Percentiles rank a stretch among this genome's conserved stretches.
Conservation (phyloP, 2,888 invertebrate genomes). For the Girardia tigrina region DNA sequence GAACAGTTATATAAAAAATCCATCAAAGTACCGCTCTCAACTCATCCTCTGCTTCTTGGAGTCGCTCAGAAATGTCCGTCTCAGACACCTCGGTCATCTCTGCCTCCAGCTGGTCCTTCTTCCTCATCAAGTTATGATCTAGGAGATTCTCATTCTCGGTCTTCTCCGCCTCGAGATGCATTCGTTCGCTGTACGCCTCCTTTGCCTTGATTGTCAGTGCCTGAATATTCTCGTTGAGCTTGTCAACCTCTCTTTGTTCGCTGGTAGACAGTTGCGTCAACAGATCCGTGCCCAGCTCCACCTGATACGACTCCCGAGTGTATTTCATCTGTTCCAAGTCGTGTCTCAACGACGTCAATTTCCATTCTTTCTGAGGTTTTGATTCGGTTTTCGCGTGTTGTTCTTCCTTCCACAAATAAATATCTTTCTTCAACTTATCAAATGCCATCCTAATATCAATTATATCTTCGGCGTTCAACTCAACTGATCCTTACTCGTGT, state of each 20-base stretch:
- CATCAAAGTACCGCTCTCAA: conserved; percentile 55
- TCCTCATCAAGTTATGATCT: conserved; percentile 79
- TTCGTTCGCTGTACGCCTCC: conserved; percentile 56
- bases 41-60: conserved; percentile 69
- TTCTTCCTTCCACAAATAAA: conserved; percentile 85
- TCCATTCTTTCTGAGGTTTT: conserved; percentile 76
- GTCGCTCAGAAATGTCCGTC: conserved; percentile 40
- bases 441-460: conserved; percentile 82
- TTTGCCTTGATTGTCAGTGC: conserved; percentile 82
- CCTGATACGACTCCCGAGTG: conserved; percentile 39
- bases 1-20: too few relatives aligned
- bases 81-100: conserved; percentile 83
- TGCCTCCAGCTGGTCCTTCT: conserved; percentile 71
- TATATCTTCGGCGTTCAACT: too few relatives aligned
- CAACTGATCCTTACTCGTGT: conserved; percentile 62
- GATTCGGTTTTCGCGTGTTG: conserved; percentile 74
- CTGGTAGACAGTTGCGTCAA: conserved; percentile 77
- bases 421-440: conserved; percentile 87
- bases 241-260: conserved; percentile 78
- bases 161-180: conserved; percentile 76
- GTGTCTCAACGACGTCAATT: conserved; percentile 74
- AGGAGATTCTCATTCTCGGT: conserved; percentile 88
- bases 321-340: conserved; percentile 85
- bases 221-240: conserved; percentile 77
- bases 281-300: conserved; percentile 60